Percentiles rank a stretch among this genome's conserved stretches.
Conservation (phyloP, 2,797 vertebrate species). For the Masticophis lateralis region DNA sequence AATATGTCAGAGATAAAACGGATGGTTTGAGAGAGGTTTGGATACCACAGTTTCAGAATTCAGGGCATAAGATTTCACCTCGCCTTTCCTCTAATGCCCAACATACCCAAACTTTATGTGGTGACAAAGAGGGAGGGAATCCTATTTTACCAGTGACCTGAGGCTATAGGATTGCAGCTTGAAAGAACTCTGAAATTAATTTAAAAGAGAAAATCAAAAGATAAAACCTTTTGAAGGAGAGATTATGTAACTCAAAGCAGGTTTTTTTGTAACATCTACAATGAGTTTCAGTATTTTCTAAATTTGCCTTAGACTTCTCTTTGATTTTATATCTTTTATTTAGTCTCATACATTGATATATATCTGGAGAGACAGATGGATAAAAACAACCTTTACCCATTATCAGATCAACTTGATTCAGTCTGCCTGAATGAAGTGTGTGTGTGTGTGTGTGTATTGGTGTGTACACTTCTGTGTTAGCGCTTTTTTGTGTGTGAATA, state of each 20-base stretch:
- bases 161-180: not conserved
- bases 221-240: not conserved
- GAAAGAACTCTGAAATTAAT: not conserved
- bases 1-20: not conserved
- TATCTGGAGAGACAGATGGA: not conserved
- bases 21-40: not conserved
- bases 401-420: not conserved
- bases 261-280: not conserved
- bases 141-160: not conserved
- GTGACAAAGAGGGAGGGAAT: not conserved
- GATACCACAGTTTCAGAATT: not conserved
- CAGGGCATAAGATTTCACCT: not conserved
- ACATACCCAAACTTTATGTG: not conserved
- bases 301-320: not conserved
- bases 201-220: not conserved
- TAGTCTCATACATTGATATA: not conserved
- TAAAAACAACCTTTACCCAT: not conserved
- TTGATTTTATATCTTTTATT: not conserved
- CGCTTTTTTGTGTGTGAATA: accelerated
- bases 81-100: not conserved
- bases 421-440: not conserved
- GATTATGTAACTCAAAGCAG: not conserved
- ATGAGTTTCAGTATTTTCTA: not conserved
- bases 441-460: no score
- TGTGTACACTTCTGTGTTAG: not conserved